phyloP scores from a whole-genome alignment of 2,888 invertebrate genomes.

The Macrosoma leucophasiata region DNA sequence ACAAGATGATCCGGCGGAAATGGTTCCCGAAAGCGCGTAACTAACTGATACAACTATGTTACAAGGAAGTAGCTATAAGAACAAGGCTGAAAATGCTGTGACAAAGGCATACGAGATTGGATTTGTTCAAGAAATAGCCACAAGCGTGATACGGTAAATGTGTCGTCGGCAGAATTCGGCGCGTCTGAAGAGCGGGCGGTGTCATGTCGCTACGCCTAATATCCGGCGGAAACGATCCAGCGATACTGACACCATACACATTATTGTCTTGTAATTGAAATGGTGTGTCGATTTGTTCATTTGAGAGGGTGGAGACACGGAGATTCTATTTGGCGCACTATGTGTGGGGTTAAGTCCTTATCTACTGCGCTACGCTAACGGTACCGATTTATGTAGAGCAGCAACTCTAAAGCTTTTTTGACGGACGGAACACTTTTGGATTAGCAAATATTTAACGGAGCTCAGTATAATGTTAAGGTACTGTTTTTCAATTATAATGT shows the following conservation, averaged over 20 bases:
- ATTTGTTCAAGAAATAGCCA: slow-evolving; percentile 26
- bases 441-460: too few species aligned
- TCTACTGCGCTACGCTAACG: too few species aligned
- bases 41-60: slow-evolving; percentile 19
- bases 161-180: slow-evolving; percentile 64
- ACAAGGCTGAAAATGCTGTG: slow-evolving; percentile 16
- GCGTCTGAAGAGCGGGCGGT: slow-evolving; percentile 41
- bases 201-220: slow-evolving; percentile 52
- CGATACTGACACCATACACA: slow-evolving; percentile 44
- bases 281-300: slow-evolving; percentile 62
- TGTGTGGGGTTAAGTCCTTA: too few species aligned
- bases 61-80: neutral
- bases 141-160: slow-evolving; percentile 47
- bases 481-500: too few species aligned
- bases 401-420: too few species aligned
- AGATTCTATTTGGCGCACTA: too few species aligned
- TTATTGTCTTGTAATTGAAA: slow-evolving; percentile 68
- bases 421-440: too few species aligned
- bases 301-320: slow-evolving; percentile 34
- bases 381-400: too few species aligned
- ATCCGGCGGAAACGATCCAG: slow-evolving; percentile 65
- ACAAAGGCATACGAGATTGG: slow-evolving; percentile 3
- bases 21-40: slow-evolving; percentile 32
- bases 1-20: slow-evolving; percentile 62
- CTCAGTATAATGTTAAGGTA: too few species aligned